Base-by-base conservation (phyloP, 2,113 vertebrate species). In the Ardeotis arabs region DNA sequence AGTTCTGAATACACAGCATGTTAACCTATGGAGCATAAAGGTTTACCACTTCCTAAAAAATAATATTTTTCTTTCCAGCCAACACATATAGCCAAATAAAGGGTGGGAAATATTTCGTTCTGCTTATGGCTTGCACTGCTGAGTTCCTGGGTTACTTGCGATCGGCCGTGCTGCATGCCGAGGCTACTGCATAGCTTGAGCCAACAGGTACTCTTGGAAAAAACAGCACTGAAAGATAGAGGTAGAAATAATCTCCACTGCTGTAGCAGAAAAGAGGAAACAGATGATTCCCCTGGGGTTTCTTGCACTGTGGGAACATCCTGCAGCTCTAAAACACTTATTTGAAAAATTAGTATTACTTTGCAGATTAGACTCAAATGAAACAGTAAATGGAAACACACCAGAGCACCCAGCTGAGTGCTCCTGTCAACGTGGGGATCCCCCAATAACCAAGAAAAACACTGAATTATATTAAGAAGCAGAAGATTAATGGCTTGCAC, bases 301-400 rank as follows among this genome's bases (percentile, higher is more conserved):
- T 81, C 59, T 85, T 85, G 66, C 67, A 83, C 21, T 78, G 55
- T 77, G 72, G 82, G 79, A 96, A 94, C 59, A 94, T 88, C 69
- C 62, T 94, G 75, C n/a, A 93, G 64, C 39, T 88, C 90, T 90
- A 90, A 86, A 94, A 73, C 7, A 25, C 64, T 63, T 56, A 63
- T 60, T 87, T 82, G 86, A 93, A 93, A 95, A 95, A 82, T 50
- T 39, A 67, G 35, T n/a, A 72, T 82, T 89, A 94, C 53, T 94
- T 59, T 89, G 76, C 80, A 92, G 58, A 81, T 64, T 56, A 93
- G 76, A 68, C 53, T 91, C 17, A 77, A 75, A 90, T 35, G 19
- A 60, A 92, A 89, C 35, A 49, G 35, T 25, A 63, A 90, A 67
- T 72, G 66, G 88, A 41, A 86, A 53, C 14, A 75, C 0, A 20